Percentiles rank a stretch among this genome's conserved stretches.
phyloP scores from a whole-genome alignment of 2,797 vertebrate genomes.

The Tokudaia tokunoshimensis region DNA sequence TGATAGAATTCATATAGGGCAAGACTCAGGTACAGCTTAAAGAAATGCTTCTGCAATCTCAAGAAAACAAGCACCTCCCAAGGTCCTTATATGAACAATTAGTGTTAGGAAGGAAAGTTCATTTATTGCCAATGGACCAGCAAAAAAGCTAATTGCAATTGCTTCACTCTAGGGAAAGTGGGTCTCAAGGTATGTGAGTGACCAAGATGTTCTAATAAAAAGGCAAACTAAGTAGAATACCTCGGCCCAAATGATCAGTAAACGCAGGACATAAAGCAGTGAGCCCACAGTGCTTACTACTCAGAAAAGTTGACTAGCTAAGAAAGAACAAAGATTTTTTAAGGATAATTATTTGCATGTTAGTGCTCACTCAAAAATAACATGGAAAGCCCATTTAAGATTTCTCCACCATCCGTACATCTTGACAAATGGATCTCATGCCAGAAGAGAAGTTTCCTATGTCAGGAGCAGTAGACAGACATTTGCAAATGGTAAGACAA shows the following conservation, averaged over 20 bases:
- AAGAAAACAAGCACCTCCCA: conserved; percentile 68
- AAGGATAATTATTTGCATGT: conserved; percentile 48
- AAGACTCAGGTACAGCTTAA: conserved; percentile 52
- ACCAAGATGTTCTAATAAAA: conserved; percentile 72
- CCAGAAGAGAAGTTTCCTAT: conserved; percentile 51
- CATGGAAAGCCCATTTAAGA: conserved; percentile 55
- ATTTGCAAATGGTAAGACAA: conserved; percentile 47
- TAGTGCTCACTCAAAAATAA: not conserved
- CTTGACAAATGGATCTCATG: conserved; percentile 26
- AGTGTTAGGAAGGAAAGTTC: conserved; percentile 56
- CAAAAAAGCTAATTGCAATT: conserved; percentile 76
- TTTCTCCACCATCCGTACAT: conserved; percentile 30
- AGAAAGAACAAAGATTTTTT: conserved; percentile 63
- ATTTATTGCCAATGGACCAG: conserved; percentile 69
- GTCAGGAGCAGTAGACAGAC: conserved; percentile 55
- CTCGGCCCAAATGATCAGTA: conserved; percentile 65
- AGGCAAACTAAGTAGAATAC: conserved; percentile 70
- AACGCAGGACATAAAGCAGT: conserved; percentile 65
- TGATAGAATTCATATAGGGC: conserved; percentile 55
- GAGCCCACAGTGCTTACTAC: conserved; percentile 42
- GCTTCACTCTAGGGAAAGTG: conserved; percentile 74
- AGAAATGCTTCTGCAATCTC: conserved; percentile 54
- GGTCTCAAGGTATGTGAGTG: conserved; percentile 69
- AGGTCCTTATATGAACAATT: conserved; percentile 74
- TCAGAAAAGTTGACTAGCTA: conserved; percentile 69